Base-by-base conservation (phyloP, 1,140 invertebrate genomes). In the Zaprionus ghesquierei region DNA sequence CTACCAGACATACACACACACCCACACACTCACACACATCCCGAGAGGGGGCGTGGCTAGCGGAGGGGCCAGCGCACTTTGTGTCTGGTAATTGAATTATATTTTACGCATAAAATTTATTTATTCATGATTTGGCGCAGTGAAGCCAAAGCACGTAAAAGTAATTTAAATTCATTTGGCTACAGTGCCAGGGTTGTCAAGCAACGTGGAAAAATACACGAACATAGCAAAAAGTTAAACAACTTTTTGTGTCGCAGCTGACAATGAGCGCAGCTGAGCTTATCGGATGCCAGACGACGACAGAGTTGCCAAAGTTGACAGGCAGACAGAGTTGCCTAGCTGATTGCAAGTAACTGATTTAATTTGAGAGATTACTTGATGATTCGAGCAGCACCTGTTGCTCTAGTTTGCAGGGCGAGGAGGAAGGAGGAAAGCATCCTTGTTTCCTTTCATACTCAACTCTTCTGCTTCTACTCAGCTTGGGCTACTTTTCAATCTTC, bases 31-130 rank as follows among this genome's bases (percentile, higher is more conserved):
- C 15, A 20, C 15, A 10, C 8, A 20, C 13, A 20, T 13, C 2
- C n/a, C n/a, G n/a, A n/a, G 41, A 1, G 3, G 1, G 9, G 9
- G 56, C n/a, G n/a, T n/a, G n/a, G n/a, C n/a, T n/a, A n/a, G 15
- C 22, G 20, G 27, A 20, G 55, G 55, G 29, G 5, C n/a, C n/a
- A 68, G 59, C 29, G 31, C 33, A 53, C 31, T 55, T 44, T 33
- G 27, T 61, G 38, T 15, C 59, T 65, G 68, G 64, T 82, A 87
- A 87, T 87, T 87, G 79, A 82, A 87, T 82, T 78, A 85, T 85
- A 72, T 85, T 41, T 73, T 79, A 79, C 71, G 79, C 82, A 86
- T 86, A 76, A 76, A 87, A 87, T 86, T 87, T 87, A 87, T 86
- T 86, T 86, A 86, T 87, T 87, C 84, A 87, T 76, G 81, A 64